Base-by-base conservation (phyloP, 2,113 vertebrate genomes). In the Brachionichthys hirsutus region DNA sequence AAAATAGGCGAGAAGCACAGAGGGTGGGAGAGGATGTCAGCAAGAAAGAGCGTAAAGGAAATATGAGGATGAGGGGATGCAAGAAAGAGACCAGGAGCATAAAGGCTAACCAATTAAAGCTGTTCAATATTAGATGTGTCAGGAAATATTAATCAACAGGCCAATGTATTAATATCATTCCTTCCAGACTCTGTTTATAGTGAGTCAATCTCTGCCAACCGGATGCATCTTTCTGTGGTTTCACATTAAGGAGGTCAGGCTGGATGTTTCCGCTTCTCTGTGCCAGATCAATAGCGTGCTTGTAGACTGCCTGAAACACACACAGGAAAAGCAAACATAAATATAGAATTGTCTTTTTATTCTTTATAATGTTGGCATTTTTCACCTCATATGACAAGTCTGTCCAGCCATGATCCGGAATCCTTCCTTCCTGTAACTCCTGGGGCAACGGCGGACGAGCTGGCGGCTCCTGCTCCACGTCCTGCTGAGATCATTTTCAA, bases 361-460 rank as follows among this genome's bases (percentile, higher is more conserved):
- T 6, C 38, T 36, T 22, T 5, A 30, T 3, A 30, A 38, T 48
- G 14, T 42, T 1, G 42, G 15, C 20, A 52, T 43, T 14, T 46
- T 71, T 47, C 43, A 91, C 90, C 78, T 88, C 87, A 61, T 87
- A 79, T 15, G 77, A 65, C 3, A 75, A 74, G 46, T 88, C 86
- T 19, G 56, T 56, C 75, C 85, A 88, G 34, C 59, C 77, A 6
- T 57, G 67, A 42, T 63, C 34, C 40, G 38, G 54, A n/a, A 78
- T 79, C 57, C 67, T 57, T 47, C 44, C 70, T 53, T 76, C 73
- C 65, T 83, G 82, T 12, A 91, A 57, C 58, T 91, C 85, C 73
- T 79, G 75, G 46, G 91, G 89, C 73, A 92, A 78, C 0, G 90
- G 89, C 11, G 90, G 90, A 2, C 89, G 87, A 12, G 67, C 52